These are phyloP conservation scores for Cheiracanthium punctorium DNA, from an alignment of 2,888 invertebrate species.

Conservation along the genomic window DNA sequence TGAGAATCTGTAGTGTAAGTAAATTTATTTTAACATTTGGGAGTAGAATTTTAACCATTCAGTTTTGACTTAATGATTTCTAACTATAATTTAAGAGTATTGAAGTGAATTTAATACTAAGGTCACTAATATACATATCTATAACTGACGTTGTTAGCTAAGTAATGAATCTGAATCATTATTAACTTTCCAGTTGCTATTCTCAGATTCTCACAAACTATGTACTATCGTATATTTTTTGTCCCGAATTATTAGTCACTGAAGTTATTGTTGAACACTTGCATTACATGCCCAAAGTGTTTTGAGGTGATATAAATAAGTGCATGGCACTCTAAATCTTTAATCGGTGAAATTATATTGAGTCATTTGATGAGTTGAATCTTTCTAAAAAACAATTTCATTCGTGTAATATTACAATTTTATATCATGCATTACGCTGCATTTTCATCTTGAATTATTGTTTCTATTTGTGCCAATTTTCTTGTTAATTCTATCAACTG, in stretches of 20 bases:
- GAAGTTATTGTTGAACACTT: constrained; percentile 61
- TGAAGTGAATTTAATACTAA: no score
- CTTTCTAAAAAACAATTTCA: constrained; percentile 30
- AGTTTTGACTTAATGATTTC: no score
- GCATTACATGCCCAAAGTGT: constrained; percentile 58
- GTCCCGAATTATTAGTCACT: neutral
- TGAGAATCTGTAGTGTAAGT: constrained; percentile 45
- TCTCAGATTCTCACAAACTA: constrained; percentile 57
- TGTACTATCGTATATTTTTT: constrained; percentile 31
- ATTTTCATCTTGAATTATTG: constrained; percentile 44
- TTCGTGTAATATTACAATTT: constrained; percentile 43
- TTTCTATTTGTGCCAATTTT: constrained; percentile 61
- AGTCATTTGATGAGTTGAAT: constrained; percentile 41
- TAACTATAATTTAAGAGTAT: no score
- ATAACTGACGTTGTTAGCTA: neutral
- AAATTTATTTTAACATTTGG: no score
- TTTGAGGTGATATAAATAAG: constrained; percentile 63
- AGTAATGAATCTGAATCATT: neutral
- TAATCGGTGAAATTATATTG: constrained; percentile 42
- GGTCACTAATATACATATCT: neutral
- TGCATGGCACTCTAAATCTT: constrained; percentile 70
- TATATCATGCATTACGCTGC: constrained; percentile 46
- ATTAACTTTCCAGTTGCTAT: neutral
- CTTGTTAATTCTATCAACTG: constrained; percentile 45
- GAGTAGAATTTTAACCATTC: no score